Percentiles rank a stretch among this genome's conserved stretches.
Evolutionary conservation across 2,797 vertebrate species (phyloP).

Genomic region (Microcaecilia unicolor): DNA sequence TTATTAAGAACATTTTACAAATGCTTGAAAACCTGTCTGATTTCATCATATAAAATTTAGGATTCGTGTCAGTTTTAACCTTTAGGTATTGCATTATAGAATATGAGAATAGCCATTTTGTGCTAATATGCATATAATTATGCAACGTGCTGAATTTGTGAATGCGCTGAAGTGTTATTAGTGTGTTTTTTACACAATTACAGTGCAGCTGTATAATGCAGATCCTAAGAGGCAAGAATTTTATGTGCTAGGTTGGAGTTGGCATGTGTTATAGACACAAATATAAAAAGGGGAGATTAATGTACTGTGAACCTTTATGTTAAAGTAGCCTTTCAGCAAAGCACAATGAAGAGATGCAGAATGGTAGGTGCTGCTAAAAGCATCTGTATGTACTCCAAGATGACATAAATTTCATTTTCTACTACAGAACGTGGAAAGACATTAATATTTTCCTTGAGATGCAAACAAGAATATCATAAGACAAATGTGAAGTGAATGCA

Average conservation of each 20-base stretch:
- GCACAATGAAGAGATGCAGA: neutral
- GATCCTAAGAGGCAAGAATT: conserved; percentile 28
- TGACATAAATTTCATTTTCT: neutral
- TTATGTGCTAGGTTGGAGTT: conserved; percentile 32
- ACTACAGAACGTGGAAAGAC: conserved; percentile 4
- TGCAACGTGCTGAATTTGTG: conserved; percentile 17
- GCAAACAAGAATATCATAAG: too few relatives aligned
- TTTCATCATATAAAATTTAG: neutral
- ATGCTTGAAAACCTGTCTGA: conserved; percentile 2
- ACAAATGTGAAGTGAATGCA: too few relatives aligned
- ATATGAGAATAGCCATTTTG: conserved; percentile 6
- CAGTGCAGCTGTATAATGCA: conserved; percentile 41
- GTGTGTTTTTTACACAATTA: conserved; percentile 24
- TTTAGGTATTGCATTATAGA: conserved; percentile 2
- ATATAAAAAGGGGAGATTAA: conserved; percentile 15
- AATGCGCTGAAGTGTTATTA: conserved; percentile 25
- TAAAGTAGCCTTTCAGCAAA: conserved; percentile 12
- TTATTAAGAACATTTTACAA: conserved; percentile 1
- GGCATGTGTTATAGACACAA: conserved; percentile 31
- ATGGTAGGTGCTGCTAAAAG: neutral
- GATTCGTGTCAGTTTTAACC: neutral
- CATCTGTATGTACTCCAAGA: neutral
- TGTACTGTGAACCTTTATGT: conserved; percentile 10
- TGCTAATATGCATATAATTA: conserved; percentile 20
- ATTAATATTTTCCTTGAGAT: conserved; percentile 14